Evolutionary conservation across 1,140 invertebrate genomes (phyloP).

Genomic region (Medauroidea extradentata): DNA sequence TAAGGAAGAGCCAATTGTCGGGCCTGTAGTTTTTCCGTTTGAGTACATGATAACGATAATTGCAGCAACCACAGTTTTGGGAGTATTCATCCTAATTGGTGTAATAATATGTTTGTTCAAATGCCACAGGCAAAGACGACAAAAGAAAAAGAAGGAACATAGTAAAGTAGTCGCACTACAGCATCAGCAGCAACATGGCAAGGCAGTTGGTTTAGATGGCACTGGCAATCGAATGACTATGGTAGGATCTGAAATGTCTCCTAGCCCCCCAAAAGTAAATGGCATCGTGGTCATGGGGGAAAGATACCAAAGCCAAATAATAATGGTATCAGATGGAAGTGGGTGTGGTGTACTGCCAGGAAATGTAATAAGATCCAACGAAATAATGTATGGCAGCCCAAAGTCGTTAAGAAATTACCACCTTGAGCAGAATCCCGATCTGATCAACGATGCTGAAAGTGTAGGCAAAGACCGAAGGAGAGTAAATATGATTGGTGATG

Average conservation of each 20-base stretch:
- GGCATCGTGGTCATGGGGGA: constrained; percentile 29
- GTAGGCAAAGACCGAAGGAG: constrained; percentile 55
- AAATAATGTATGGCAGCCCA: constrained; percentile 26
- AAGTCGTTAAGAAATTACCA: constrained; percentile 48
- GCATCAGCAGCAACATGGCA: constrained; percentile 28
- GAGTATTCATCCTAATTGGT: constrained; percentile 54
- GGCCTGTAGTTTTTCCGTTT: constrained; percentile 58
- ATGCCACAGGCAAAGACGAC: constrained; percentile 40
- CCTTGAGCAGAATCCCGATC: constrained; percentile 65
- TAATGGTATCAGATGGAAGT: constrained; percentile 23
- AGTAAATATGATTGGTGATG: constrained; percentile 9
- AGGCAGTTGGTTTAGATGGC: constrained; percentile 15
- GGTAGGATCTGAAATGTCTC: not conserved
- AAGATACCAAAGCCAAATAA: constrained; percentile 37
- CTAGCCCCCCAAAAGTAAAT: constrained; percentile 29
- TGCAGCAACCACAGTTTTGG: constrained; percentile 49
- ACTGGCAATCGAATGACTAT: constrained; percentile 10
- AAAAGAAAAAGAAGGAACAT: constrained; percentile 32
- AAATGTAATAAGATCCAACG: constrained; percentile 17
- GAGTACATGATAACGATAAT: constrained; percentile 64
- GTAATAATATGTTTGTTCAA: constrained; percentile 55
- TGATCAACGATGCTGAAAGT: constrained; percentile 68
- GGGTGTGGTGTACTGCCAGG: not conserved
- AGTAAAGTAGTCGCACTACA: constrained; percentile 39
- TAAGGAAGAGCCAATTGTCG: constrained; percentile 62